Conservation (phyloP, 2,797 vertebrate genomes). For the Hyperoplus lanceolatus region DNA sequence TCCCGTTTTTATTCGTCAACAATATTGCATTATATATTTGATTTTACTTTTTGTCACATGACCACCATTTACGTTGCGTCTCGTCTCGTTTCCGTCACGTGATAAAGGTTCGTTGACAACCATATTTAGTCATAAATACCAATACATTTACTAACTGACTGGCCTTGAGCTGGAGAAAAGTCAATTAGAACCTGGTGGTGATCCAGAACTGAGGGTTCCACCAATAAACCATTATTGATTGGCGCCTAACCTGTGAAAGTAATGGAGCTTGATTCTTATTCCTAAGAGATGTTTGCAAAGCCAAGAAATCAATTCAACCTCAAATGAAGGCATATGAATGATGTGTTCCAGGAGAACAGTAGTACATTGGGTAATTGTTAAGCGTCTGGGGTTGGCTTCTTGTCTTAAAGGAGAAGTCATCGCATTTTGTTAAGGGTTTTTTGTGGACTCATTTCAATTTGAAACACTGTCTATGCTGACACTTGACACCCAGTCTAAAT, state of each 20-base stretch:
- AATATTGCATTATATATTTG: too few relatives aligned
- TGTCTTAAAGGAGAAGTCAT: constrained; percentile 1
- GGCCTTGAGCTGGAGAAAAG: constrained; percentile 20
- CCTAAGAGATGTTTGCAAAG: constrained; percentile 21
- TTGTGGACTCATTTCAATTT: neutral
- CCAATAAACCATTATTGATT: constrained; percentile 49
- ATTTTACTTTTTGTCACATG: too few relatives aligned
- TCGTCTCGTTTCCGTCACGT: too few relatives aligned
- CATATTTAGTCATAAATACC: too few relatives aligned
- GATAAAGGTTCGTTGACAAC: too few relatives aligned
- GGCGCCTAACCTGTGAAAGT: constrained; percentile 40
- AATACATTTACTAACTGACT: constrained; percentile 6
- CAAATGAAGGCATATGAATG: constrained; percentile 4
- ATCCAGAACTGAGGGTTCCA: constrained; percentile 32
- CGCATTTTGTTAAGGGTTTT: neutral
- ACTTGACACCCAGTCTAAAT: too few relatives aligned
- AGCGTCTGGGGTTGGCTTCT: neutral
- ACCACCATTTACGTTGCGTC: too few relatives aligned
- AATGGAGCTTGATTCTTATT: constrained; percentile 36
- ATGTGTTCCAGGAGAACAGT: neutral
- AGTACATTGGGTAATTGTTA: constrained; percentile 2
- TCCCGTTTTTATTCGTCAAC: too few relatives aligned
- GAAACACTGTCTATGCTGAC: neutral
- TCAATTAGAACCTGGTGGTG: constrained; percentile 34
- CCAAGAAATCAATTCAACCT: constrained; percentile 36